Base-by-base conservation (phyloP, 2,888 invertebrate genomes). In the Ametastegia equiseti region DNA sequence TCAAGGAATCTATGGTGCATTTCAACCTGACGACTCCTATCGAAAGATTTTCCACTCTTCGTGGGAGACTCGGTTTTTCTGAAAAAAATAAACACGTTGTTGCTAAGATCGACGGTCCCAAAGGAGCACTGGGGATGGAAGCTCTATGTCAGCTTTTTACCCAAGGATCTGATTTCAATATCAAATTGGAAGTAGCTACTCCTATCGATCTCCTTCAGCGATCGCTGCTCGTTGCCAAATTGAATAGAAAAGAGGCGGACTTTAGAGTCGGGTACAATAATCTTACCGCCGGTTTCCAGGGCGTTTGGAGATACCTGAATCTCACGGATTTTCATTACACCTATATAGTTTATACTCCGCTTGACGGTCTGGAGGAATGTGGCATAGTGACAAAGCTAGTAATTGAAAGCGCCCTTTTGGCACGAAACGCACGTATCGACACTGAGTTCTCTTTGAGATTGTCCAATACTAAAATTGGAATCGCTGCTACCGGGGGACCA, bases 331-430 rank as follows among this genome's bases (percentile, higher is more conserved):
- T 97, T 84, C 95, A 96, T 83, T 97, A 97, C 90, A 94, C 95
- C 0, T 96, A 96, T 90, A 94, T 95, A 85, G 91, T 97, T 57
- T 96, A 94, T 88, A 96, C 97, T 0, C 97, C 97, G 0, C 90
- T 97, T n/a, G 94, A 95, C 86, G 95, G 95, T 4, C 95, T 96
- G 84, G 95, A 96, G 87, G 95, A 96, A 88, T 96, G 96, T 86
- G 97, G 97, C 0, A 92, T 96, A 9, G 95, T 96, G 0, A 93
- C 95, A 0, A 97, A 96, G 89, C 93, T 96, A 84, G 92, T 96
- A 1, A 94, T 94, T 82, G 92, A 93, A 11, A 92, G 94, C 45
- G 94, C 94, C 33, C 85, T 86, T 11, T 67, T 79, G 13, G 47
- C 79, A 1, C 15, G 54, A 6, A 54, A 81, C 67, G 81, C 1